These are phyloP conservation scores for Trididemnum nubilum DNA, from an alignment of 23 tunicate genomes.

Conservation along the genomic window DNA sequence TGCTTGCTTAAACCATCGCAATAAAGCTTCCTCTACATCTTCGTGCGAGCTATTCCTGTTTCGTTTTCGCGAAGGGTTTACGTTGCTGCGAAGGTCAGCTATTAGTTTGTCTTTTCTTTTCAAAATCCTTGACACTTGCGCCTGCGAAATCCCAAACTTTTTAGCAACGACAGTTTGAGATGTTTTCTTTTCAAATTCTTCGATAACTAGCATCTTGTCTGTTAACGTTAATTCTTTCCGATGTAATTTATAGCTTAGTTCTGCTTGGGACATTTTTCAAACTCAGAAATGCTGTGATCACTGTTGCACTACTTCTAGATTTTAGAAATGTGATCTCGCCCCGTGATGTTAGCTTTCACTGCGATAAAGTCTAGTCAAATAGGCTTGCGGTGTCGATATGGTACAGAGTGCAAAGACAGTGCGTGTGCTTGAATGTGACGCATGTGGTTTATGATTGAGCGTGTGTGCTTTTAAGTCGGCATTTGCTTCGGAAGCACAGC, in stretches of 20 bases:
- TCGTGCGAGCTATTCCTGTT: conserved; percentile 1
- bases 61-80: conserved; percentile 31
- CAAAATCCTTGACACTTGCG: conserved; percentile 26
- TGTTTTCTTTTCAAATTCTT: conserved; percentile 20
- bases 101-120: conserved; percentile 12
- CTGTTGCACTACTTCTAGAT: too few relatives aligned
- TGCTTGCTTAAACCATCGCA: conserved; percentile 41
- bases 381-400: too few relatives aligned
- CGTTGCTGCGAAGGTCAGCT: neutral
- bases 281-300: too few relatives aligned
- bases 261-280: conserved; percentile 8
- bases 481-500: too few relatives aligned
- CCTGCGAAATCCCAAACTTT: conserved; percentile 35
- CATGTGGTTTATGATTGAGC: too few relatives aligned
- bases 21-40: too few relatives aligned
- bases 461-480: too few relatives aligned
- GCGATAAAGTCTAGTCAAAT: too few relatives aligned
- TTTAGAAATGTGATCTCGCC: too few relatives aligned
- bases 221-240: conserved; percentile 29
- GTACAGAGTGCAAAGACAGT: too few relatives aligned
- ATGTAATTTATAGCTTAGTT: conserved; percentile 27
- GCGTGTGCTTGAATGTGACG: too few relatives aligned
- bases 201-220: neutral
- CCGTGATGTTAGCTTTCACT: too few relatives aligned
- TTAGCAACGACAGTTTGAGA: conserved; percentile 26